phyloP scores from a whole-genome alignment of 64 coral and sea anemone genomes.

The Stylophora pistillata region DNA sequence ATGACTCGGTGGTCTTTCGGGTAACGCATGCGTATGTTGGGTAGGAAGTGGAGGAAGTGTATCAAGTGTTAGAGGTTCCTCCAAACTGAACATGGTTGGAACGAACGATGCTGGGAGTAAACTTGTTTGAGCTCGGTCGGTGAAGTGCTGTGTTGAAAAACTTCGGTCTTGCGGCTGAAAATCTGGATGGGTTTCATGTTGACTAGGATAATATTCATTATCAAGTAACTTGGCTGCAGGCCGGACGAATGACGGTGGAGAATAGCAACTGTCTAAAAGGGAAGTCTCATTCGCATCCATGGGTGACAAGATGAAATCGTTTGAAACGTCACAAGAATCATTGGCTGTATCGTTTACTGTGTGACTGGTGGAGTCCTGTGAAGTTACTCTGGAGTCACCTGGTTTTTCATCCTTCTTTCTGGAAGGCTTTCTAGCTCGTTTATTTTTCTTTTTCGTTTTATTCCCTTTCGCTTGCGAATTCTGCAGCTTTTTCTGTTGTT shows the following conservation, averaged over 20 bases:
- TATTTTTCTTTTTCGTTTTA: not conserved
- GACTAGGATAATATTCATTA: constrained; percentile 1
- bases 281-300: not conserved
- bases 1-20: constrained; percentile 21
- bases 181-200: not conserved
- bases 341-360: not conserved
- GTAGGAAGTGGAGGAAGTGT: constrained; percentile 16
- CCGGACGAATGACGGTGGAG: constrained; percentile 26
- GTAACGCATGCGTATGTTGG: constrained; percentile 10
- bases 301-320: not conserved
- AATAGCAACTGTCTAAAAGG: not conserved
- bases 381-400: not conserved
- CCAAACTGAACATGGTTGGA: constrained; percentile 10
- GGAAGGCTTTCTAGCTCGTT: not conserved
- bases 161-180: not conserved
- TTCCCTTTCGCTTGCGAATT: not conserved
- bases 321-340: not conserved
- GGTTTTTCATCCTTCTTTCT: not conserved
- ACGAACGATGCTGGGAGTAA: not conserved
- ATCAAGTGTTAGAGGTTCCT: constrained; percentile 30
- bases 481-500: constrained; percentile 40
- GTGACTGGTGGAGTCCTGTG: not conserved
- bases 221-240: constrained; percentile 11
- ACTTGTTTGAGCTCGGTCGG: not conserved
- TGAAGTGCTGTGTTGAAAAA: constrained; percentile 3